Base-by-base conservation (phyloP, 2,113 vertebrate species). In the Myotis lucifugus region DNA sequence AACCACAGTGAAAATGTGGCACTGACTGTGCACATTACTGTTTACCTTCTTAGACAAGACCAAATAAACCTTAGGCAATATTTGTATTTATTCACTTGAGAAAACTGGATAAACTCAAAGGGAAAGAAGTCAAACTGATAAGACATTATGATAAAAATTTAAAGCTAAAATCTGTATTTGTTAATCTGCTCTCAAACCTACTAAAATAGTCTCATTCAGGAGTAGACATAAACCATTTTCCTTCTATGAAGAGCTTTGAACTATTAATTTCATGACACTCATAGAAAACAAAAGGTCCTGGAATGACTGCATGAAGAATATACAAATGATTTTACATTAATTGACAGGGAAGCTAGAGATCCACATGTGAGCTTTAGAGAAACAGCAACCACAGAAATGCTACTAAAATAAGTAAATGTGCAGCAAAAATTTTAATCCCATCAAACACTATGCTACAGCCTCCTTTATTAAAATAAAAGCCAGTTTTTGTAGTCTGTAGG, bases 381-480 rank as follows among this genome's bases (percentile, higher is more conserved):
- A 88, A 81, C 0, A 34, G 61, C 34, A 88, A 50, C 61, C 66
- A 59, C 18, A 61, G 37, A 84, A 50, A 66, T 6, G 48, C 78
- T 78, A 3, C 37, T 86, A 4, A 42, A 54, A 6, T 67, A 89
- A 56, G 12, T 37, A 88, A 76, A 12, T 64, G 12, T 25, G 2
- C 6, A 40, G 7, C 42, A 76, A 72, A 17, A 50, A 29, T 61
- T 87, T 56, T 83, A 69, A 86, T 23, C 34, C 18, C 87, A 18
- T 87, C 77, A 50, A 70, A 64, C 8, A 17, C 1, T 70, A 0
- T 50, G 23, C 1, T 82, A 6, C 6, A 25, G 34, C 74, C 83
- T 40, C 52, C 77, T 88, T 82, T 46, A 91, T 70, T 27, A 91
- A 88, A 91, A 52, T 25, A 40, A 84, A 94, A 89, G 52, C 9